Conservation (phyloP, 1,140 invertebrate species). For the Hycleus phaleratus region DNA sequence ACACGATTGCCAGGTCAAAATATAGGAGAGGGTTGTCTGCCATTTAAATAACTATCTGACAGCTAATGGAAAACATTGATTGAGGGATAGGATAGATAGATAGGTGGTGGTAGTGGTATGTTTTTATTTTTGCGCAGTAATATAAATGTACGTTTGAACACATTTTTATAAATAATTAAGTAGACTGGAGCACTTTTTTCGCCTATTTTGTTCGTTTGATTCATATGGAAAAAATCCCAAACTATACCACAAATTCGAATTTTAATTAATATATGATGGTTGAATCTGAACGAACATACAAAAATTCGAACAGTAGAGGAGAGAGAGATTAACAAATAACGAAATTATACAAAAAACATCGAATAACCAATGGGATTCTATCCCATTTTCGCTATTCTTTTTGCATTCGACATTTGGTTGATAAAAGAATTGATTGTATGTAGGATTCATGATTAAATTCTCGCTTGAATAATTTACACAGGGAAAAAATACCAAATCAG, state of each 20-base stretch:
- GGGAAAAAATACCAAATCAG: no score
- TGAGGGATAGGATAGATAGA: constrained; percentile 1
- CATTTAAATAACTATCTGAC: constrained; percentile 12
- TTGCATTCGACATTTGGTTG: no score
- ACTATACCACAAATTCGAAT: constrained; percentile 16
- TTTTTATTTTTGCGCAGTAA: constrained; percentile 17
- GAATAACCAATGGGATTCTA: no score
- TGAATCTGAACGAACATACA: neutral
- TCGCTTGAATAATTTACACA: no score
- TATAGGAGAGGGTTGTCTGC: constrained; percentile 3
- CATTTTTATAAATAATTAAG: constrained; percentile 20
- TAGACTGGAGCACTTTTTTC: constrained; percentile 7
- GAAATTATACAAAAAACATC: no score
- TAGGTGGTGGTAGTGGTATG: no score
- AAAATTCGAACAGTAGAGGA: neutral
- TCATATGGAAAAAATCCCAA: neutral
- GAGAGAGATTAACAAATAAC: no score
- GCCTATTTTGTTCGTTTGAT: constrained; percentile 6
- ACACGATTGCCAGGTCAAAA: constrained; percentile 3
- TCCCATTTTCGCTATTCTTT: no score
- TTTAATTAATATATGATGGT: constrained; percentile 20
- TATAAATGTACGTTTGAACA: constrained; percentile 7
- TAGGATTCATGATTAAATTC: no score
- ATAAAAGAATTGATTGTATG: no score
- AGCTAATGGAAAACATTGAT: constrained; percentile 21